Percentiles rank a stretch among this genome's conserved stretches.
Conservation (phyloP, 2,797 vertebrate genomes). For the Lithobates sylvaticus region DNA sequence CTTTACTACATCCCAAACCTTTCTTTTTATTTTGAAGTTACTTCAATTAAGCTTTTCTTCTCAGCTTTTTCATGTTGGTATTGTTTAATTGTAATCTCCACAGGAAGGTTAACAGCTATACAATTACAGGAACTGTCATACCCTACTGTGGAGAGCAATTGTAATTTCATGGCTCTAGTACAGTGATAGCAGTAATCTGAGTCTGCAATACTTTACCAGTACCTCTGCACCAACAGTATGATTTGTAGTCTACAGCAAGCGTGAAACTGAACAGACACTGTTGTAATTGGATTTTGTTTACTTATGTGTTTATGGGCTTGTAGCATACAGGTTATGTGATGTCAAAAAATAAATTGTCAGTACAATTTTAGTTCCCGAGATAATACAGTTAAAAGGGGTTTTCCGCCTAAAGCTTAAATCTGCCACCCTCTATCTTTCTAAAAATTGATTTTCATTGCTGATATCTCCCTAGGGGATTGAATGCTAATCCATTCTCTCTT, state of each 20-base stretch:
- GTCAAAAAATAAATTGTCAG: background rate
- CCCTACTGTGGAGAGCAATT: constrained; percentile 38
- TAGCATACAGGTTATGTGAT: background rate
- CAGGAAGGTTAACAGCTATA: constrained; percentile 21
- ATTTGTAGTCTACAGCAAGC: constrained; percentile 16
- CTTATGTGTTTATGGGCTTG: background rate
- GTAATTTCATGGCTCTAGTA: constrained; percentile 33
- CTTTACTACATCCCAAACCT: background rate
- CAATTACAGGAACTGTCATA: constrained; percentile 24
- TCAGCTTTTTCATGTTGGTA: constrained; percentile 19
- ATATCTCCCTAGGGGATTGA: background rate
- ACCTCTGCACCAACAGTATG: constrained; percentile 12
- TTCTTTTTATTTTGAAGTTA: background rate
- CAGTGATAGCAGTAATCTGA: constrained; percentile 17
- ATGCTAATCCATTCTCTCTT: background rate
- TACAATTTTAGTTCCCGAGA: background rate
- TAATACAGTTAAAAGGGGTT: background rate
- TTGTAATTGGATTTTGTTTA: constrained; percentile 30
- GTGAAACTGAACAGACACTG: background rate
- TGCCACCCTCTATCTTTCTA: background rate
- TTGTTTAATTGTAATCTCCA: constrained; percentile 25
- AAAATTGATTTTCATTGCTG: background rate
- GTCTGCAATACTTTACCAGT: background rate
- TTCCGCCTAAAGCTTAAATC: background rate
- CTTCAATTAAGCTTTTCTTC: constrained; percentile 12